Conservation (phyloP, 2,888 invertebrate species). For the Tanytarsus gracilentus region DNA sequence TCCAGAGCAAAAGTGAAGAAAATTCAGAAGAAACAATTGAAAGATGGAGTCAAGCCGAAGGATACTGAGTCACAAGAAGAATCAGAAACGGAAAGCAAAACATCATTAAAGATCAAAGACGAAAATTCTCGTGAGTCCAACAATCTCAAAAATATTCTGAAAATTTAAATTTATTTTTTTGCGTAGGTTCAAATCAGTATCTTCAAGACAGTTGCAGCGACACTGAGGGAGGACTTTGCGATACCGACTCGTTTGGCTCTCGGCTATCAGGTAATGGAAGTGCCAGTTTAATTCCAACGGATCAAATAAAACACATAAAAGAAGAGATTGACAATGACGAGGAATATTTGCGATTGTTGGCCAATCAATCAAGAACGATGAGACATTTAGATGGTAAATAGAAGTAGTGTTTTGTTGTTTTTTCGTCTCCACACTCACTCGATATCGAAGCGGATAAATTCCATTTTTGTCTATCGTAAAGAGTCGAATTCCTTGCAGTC, state of each 20-base stretch:
- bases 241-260: slow-evolving; percentile 27
- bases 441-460: neutral
- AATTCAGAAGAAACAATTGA: slow-evolving; percentile 55
- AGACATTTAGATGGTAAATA: slow-evolving; percentile 26
- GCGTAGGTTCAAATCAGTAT: slow-evolving; percentile 43
- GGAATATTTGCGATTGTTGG: slow-evolving; percentile 26
- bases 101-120: slow-evolving; percentile 50
- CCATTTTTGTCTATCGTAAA: neutral
- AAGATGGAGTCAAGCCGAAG: slow-evolving; percentile 42
- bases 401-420: neutral
- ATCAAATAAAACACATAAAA: slow-evolving; percentile 23
- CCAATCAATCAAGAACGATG: slow-evolving; percentile 26
- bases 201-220: slow-evolving; percentile 47
- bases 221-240: slow-evolving; percentile 36
- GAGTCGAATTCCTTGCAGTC: neutral
- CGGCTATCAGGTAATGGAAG: slow-evolving; percentile 26
- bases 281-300: neutral
- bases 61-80: slow-evolving; percentile 46
- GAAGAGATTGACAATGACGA: slow-evolving; percentile 29
- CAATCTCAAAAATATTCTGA: slow-evolving; percentile 30
- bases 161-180: neutral
- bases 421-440: neutral
- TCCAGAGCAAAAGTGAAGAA: slow-evolving; percentile 58
- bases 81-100: slow-evolving; percentile 42
- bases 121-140: slow-evolving; percentile 52